Evolutionary conservation across 2,113 vertebrate genomes (phyloP).

Genomic region (Dryoscopus gambensis): DNA sequence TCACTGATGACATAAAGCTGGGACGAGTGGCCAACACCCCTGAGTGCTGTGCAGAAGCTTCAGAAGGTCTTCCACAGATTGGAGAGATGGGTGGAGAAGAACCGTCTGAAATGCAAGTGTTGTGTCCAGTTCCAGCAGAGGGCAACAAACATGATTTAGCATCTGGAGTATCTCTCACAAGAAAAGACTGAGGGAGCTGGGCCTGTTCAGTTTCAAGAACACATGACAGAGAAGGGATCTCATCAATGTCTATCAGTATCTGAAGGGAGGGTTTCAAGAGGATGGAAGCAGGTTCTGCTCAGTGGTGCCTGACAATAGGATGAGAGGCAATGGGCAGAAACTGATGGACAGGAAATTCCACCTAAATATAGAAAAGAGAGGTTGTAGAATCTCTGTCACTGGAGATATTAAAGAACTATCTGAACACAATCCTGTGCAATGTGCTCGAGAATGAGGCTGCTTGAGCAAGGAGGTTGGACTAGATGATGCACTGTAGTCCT

Average conservation of each 20-base stretch:
- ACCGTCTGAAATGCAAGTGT: neutral
- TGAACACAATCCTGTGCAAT: neutral
- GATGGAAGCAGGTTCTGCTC: neutral
- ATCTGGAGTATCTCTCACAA: neutral
- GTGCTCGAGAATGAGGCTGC: neutral
- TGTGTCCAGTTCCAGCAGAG: neutral
- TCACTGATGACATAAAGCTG: neutral
- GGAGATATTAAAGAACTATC: neutral
- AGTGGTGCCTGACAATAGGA: neutral
- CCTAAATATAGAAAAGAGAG: neutral
- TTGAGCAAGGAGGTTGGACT: neutral
- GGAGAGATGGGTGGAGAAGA: neutral
- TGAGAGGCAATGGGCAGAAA: neutral
- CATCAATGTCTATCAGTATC: neutral
- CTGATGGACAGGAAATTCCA: neutral
- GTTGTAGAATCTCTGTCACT: neutral
- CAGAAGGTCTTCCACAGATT: neutral
- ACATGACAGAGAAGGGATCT: neutral
- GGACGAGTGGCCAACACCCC: neutral
- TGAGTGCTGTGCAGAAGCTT: neutral
- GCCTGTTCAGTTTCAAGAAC: neutral
- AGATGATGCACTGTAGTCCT: neutral
- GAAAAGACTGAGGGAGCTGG: neutral
- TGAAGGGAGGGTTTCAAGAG: neutral
- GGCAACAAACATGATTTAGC: neutral